Evolutionary conservation across 2,797 vertebrate genomes (phyloP).

Genomic region (Otolemur crassicaudatus): DNA sequence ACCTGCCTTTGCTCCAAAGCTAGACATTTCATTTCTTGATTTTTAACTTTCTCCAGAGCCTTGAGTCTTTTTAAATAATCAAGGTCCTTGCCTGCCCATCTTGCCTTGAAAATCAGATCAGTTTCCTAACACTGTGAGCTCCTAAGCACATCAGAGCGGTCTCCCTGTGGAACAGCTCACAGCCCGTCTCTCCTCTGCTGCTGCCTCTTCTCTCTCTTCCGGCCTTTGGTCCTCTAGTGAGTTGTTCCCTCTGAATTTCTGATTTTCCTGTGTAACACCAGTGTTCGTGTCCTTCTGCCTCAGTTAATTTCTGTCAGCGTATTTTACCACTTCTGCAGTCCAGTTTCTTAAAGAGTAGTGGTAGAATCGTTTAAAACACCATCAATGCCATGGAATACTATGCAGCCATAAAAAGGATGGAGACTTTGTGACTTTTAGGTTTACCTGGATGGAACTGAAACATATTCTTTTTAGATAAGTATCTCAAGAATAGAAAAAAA

Average conservation of each 20-base stretch:
- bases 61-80: not conserved
- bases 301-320: not conserved
- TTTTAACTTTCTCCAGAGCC: not conserved
- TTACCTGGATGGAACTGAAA: too few relatives aligned
- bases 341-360: not conserved
- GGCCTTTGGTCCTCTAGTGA: not conserved
- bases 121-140: too few relatives aligned
- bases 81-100: not conserved
- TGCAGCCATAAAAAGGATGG: too few relatives aligned
- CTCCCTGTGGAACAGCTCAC: not conserved
- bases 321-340: not conserved
- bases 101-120: not conserved
- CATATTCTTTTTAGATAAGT: too few relatives aligned
- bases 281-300: not conserved
- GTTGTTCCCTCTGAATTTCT: not conserved
- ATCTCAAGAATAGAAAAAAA: too few relatives aligned
- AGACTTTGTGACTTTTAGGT: too few relatives aligned
- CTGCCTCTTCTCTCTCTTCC: not conserved
- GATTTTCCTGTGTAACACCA: not conserved
- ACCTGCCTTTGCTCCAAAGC: not conserved
- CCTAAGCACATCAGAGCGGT: fast-evolving
- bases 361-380: not conserved
- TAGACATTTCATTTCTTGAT: not conserved
- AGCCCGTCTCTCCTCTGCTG: not conserved
- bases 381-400: not conserved